Base-by-base conservation (phyloP, 2,888 invertebrate species). In the Tetranychus piercei region DNA sequence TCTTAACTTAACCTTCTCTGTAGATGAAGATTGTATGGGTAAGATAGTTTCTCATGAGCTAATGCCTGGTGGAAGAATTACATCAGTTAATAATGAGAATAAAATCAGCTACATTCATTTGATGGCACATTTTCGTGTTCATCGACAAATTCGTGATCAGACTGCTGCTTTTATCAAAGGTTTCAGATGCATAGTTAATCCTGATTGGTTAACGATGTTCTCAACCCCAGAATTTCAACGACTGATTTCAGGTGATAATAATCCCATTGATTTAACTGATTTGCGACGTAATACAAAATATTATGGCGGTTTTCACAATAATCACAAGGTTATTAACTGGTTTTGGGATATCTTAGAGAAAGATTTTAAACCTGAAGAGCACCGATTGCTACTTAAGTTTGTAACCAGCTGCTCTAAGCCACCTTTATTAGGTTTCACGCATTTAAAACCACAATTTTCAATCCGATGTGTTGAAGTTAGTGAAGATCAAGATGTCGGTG, bases 391-490 rank as follows among this genome's bases (percentile, higher is more conserved):
- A 84, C 86, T 99, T 7, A 97, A 97, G 81, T 91, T 91, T 82
- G 90, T 91, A 71, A 94, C 94, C 2, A 95, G 95, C 80, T 97
- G 96, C 82, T 96, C 96, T 2, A 96, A 96, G 81, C 93, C 96
- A 2, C 97, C 97, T 3, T 86, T 97, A 67, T 85, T 97, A 20
- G 97, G 97, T 1, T 97, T 97, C 82, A 92, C 94, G 0, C 91
- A 96, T 81, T 85, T 97, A 77, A 96, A 96, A 82, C 97, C 97
- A 1, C 94, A 94, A 0, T 97, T 97, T 84, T 95, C 96, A 0
- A 95, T 97, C 80, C 88, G 99, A 75, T 99, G 99, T 83, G 96
- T 99, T 1, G 99, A 99, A 85, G 97, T 97, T 43, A 92, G 94
- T 4, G 99, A 99, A 81, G 99, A 99, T 81, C 84, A 85, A 83